phyloP scores from a whole-genome alignment of 2,113 vertebrate genomes.

The Smithornis capensis region DNA sequence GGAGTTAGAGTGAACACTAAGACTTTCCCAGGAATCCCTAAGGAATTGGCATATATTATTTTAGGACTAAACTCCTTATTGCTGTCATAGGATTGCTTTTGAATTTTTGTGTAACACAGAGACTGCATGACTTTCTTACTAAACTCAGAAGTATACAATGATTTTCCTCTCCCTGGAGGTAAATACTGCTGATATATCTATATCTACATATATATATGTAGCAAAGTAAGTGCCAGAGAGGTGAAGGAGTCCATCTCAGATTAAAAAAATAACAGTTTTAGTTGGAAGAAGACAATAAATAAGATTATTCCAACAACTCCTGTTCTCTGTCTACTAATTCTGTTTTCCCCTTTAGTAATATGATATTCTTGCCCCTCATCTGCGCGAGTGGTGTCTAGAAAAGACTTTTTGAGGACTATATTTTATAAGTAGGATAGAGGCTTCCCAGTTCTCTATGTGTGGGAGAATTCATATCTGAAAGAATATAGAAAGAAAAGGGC shows the following conservation, averaged over 20 bases:
- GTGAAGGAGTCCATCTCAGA: neutral
- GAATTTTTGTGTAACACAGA: neutral
- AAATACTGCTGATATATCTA: neutral
- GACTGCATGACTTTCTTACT: neutral
- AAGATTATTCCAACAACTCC: neutral
- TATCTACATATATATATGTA: neutral
- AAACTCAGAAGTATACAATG: neutral
- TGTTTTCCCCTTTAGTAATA: neutral
- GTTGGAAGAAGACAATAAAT: constrained; percentile 7
- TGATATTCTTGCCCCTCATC: neutral
- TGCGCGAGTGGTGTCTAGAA: neutral
- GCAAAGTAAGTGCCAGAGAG: neutral
- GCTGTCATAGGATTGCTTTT: neutral
- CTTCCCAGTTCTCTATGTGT: neutral
- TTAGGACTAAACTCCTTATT: constrained; percentile 19
- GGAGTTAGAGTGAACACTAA: neutral
- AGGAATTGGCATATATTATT: constrained; percentile 22
- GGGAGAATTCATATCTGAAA: neutral
- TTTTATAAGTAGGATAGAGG: neutral
- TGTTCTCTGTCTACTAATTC: neutral
- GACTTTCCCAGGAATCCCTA: constrained; percentile 64
- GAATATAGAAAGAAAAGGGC: neutral
- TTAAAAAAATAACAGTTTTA: neutral
- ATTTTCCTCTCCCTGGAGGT: neutral
- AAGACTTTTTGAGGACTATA: neutral